Evolutionary conservation across 2,888 invertebrate genomes (phyloP).

Genomic region (Leptinotarsa haldemani): DNA sequence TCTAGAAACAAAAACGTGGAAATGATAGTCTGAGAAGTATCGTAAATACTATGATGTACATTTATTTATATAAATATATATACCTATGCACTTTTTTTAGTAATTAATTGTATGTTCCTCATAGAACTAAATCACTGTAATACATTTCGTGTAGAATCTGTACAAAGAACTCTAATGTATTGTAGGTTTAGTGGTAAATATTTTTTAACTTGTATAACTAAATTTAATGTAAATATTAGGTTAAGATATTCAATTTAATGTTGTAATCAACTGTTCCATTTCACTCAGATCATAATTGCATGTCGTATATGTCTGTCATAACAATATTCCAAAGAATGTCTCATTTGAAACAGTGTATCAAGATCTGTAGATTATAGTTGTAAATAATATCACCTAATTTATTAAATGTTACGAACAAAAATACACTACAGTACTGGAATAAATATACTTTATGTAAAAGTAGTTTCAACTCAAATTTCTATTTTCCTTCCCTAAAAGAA

Average conservation of each 20-base stretch:
- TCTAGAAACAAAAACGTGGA: background rate
- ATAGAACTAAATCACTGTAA: constrained; percentile 16
- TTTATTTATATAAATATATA: constrained; percentile 11
- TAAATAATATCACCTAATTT: constrained; percentile 36
- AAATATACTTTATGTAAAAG: constrained; percentile 54
- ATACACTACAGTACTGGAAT: constrained; percentile 51
- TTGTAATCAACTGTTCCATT: constrained; percentile 3
- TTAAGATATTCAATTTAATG: constrained; percentile 25
- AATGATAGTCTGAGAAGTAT: constrained; percentile 8
- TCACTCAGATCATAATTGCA: constrained; percentile 1
- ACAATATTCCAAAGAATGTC: background rate
- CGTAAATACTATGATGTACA: constrained; percentile 9
- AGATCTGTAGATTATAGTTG: constrained; percentile 15
- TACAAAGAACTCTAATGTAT: constrained; percentile 59
- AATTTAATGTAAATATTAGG: constrained; percentile 48
- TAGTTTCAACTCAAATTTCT: background rate
- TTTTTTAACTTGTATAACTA: constrained; percentile 41
- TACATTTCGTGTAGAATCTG: constrained; percentile 56
- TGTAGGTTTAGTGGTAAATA: constrained; percentile 40
- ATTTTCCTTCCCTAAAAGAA: background rate
- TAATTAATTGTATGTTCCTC: constrained; percentile 13
- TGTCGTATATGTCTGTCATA: background rate
- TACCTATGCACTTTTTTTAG: constrained; percentile 1
- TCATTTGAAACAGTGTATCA: background rate
- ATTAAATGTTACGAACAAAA: constrained; percentile 40